These are phyloP conservation scores for Zaprionus kolodkinae DNA, from an alignment of 1,140 invertebrate genomes.

Conservation along the genomic window DNA sequence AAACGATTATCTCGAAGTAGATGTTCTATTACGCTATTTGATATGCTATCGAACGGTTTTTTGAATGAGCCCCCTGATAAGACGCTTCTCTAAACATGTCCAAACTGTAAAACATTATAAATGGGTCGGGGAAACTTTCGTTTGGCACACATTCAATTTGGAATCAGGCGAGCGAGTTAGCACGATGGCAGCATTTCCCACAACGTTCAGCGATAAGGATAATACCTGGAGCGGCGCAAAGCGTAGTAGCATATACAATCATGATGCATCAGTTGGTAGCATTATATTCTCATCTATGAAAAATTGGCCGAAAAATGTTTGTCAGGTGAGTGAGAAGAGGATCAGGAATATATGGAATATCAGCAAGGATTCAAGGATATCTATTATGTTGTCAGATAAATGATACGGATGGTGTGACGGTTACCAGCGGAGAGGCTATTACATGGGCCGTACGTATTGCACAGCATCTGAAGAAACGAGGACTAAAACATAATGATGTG, in stretches of 20 bases:
- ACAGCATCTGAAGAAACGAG: conserved; percentile 27
- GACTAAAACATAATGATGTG: conserved; percentile 28
- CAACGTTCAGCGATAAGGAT: conserved; percentile 54
- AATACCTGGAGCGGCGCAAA: conserved; percentile 51
- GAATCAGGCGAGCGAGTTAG: background rate
- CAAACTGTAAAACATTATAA: too few relatives aligned
- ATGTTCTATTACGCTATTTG: too few relatives aligned
- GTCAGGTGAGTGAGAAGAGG: conserved; percentile 49
- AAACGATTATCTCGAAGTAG: too few relatives aligned
- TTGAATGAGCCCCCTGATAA: too few relatives aligned
- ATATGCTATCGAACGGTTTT: too few relatives aligned
- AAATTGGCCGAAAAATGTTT: conserved; percentile 70
- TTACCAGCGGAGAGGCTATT: conserved; percentile 56
- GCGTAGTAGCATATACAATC: conserved; percentile 43
- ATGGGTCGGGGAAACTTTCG: too few relatives aligned
- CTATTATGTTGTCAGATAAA: conserved; percentile 42
- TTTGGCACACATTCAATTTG: background rate
- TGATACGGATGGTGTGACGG: conserved; percentile 56
- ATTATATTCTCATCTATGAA: conserved; percentile 62
- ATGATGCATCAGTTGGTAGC: conserved; percentile 59
- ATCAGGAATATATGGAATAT: background rate
- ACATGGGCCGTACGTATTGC: conserved; percentile 38
- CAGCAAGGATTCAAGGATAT: background rate
- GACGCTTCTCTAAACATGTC: too few relatives aligned
- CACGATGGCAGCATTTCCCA: conserved; percentile 72